Evolutionary conservation across 2,113 vertebrate genomes (phyloP).

Genomic region (Salvator merianae): DNA sequence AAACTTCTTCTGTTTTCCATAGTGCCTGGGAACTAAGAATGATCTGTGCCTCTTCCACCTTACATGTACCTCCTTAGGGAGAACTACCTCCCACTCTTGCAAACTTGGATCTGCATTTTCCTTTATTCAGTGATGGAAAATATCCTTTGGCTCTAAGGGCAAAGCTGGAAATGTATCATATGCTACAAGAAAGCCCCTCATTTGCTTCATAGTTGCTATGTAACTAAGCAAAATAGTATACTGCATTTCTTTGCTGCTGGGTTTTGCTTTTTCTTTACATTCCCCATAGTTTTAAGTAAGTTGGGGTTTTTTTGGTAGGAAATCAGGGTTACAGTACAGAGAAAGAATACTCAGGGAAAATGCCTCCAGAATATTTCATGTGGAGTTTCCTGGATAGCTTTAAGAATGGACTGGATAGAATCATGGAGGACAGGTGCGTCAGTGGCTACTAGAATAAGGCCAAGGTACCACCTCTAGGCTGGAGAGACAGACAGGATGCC

Average conservation of each 20-base stretch:
- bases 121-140: constrained; percentile 23
- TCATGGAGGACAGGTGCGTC: too few species aligned
- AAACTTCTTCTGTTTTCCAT: background rate
- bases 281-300: background rate
- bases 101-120: constrained; percentile 1
- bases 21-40: too few species aligned
- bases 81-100: constrained; percentile 11
- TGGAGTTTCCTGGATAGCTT: too few species aligned
- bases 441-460: too few species aligned
- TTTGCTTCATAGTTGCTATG: background rate
- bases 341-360: background rate
- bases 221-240: background rate
- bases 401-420: too few species aligned
- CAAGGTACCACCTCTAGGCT: too few species aligned
- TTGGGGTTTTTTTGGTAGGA: too few species aligned
- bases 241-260: too few species aligned
- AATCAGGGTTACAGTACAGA: too few species aligned
- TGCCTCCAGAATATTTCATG: constrained; percentile 29
- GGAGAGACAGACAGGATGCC: too few species aligned
- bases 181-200: background rate
- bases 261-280: too few species aligned
- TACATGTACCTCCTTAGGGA: background rate
- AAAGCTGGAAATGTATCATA: background rate
- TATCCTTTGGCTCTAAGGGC: constrained; percentile 20
- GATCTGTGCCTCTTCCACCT: background rate